Evolutionary conservation across 2,888 invertebrate species (phyloP).

Genomic region (Cantharis flavilabris): DNA sequence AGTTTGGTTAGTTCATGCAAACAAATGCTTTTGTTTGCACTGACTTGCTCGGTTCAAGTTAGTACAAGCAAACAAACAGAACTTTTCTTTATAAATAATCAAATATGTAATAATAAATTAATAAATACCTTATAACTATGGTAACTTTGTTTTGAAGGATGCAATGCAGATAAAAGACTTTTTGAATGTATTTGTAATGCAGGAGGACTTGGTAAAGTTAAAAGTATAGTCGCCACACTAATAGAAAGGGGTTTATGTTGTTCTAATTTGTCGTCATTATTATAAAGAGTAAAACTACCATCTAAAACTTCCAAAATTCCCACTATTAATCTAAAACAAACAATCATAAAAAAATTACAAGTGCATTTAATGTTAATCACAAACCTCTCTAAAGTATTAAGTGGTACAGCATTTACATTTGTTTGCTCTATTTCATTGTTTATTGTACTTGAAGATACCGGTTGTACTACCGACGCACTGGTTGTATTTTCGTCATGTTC

Average conservation of each 20-base stretch:
- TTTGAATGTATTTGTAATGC: constrained; percentile 79
- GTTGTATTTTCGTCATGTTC: constrained; percentile 77
- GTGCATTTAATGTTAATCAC: constrained; percentile 17
- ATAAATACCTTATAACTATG: constrained; percentile 74
- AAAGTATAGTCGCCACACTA: constrained; percentile 66
- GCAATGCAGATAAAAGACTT: constrained; percentile 80
- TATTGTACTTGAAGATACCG: constrained; percentile 41
- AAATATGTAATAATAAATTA: neutral
- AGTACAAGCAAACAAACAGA: too few species aligned
- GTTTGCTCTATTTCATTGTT: constrained; percentile 53
- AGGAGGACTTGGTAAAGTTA: constrained; percentile 73
- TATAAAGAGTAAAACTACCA: constrained; percentile 66
- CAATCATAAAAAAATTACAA: neutral
- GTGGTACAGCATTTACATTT: constrained; percentile 53
- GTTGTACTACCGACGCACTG: constrained; percentile 42
- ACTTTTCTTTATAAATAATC: too few species aligned
- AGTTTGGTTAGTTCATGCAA: too few species aligned
- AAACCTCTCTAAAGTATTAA: constrained; percentile 65
- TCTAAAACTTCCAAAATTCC: constrained; percentile 75
- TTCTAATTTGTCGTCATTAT: constrained; percentile 57
- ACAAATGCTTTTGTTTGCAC: too few species aligned
- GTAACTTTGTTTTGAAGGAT: constrained; percentile 73
- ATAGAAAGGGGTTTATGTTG: constrained; percentile 62
- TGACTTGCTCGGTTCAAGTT: too few species aligned
- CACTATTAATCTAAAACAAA: constrained; percentile 62